A percentile compares a stretch with the other conserved stretches of the same genome.
Evolutionary conservation across 2,888 invertebrate genomes (phyloP).

Genomic region (Tetheella fluctuosa): DNA sequence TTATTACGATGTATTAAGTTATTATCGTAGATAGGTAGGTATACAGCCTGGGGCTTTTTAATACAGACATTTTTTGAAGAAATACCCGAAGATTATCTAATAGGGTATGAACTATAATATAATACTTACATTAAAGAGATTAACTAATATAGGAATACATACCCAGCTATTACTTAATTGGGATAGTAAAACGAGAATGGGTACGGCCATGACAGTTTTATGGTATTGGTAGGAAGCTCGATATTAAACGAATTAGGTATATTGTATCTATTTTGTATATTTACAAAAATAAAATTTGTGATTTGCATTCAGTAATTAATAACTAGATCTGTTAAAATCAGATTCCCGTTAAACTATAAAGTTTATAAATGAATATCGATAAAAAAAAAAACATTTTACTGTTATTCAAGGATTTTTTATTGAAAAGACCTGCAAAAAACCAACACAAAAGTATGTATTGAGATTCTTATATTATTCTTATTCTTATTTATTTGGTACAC

Average conservation of each 20-base stretch:
- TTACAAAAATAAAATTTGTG: too few species aligned
- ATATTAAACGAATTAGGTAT: neutral
- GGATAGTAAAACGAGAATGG: neutral
- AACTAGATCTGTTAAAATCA: too few species aligned
- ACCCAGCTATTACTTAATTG: neutral
- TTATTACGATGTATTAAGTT: neutral
- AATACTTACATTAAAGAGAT: neutral
- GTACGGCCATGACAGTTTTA: neutral
- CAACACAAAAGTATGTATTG: too few species aligned
- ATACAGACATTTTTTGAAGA: neutral
- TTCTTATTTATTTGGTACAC: too few species aligned
- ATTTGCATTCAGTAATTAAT: too few species aligned
- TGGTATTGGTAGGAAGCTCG: neutral
- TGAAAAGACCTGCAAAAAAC: too few species aligned
- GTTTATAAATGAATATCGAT: too few species aligned
- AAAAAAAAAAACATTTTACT: too few species aligned
- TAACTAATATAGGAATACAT: neutral
- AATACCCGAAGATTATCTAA: neutral
- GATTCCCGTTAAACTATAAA: too few species aligned
- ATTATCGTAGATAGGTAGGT: neutral
- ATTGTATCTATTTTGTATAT: too few species aligned
- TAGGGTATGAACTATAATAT: neutral
- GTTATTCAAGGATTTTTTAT: too few species aligned
- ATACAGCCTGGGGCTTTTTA: neutral
- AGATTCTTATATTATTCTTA: too few species aligned